Base-by-base conservation (phyloP, 2,888 invertebrate genomes). In the Orthonychiurus folsomi region DNA sequence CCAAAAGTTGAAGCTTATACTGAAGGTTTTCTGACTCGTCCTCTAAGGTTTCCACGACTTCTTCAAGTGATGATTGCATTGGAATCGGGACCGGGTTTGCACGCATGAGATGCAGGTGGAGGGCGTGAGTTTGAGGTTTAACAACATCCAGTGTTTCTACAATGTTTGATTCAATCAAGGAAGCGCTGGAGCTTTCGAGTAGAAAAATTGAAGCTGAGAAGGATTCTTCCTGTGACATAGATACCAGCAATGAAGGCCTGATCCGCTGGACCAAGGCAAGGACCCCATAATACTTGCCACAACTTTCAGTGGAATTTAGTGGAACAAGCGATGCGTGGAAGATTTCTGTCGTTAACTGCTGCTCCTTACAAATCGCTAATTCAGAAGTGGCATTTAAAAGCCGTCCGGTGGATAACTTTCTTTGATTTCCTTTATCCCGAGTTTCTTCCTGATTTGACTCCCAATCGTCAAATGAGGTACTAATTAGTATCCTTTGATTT, bases 41-140 rank as follows among this genome's bases (percentile, higher is more conserved):
- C n/a, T n/a, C n/a, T n/a, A 37, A 37, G 15, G 37, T 37, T 37
- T 37, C 9, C 37, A 9, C 37, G 15, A 9, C 37, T 37, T 37
- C n/a, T n/a, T n/a, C n/a, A n/a, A n/a, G n/a, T n/a, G n/a, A n/a
- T n/a, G n/a, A n/a, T n/a, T n/a, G n/a, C n/a, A n/a, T n/a, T n/a
- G n/a, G n/a, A n/a, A n/a, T n/a, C n/a, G n/a, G n/a, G n/a, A n/a
- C n/a, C 62, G 60, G 25, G 59, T 53, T 1, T 60, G 64, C 56
- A 21, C 68, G 66, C 1, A 70, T 58, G n/a, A 70, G 50, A 59
- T 68, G 66, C 27, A 66, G 60, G n/a, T 60, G 61, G 21, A 68
- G 59, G 52, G 64, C 63, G 9, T 61, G 59, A 1, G 66, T 61
- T 56, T 56, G 58, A 37, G 47, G 50, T 18, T 65, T 59, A 15